Conservation (phyloP, 2,888 invertebrate genomes). For the Himalopsyche kuldschensis region DNA sequence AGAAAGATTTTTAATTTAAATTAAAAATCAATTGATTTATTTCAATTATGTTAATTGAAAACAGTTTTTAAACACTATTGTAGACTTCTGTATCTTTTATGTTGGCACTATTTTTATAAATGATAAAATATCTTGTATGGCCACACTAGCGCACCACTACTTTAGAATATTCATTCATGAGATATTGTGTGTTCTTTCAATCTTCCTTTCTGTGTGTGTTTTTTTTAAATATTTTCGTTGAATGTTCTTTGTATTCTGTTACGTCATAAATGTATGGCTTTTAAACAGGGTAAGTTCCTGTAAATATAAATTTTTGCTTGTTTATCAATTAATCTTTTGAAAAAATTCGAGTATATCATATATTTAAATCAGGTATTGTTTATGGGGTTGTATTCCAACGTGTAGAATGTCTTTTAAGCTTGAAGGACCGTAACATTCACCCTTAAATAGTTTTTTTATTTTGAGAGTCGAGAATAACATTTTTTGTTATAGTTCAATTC, state of each 20-base stretch:
- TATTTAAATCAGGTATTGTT: conserved; percentile 10
- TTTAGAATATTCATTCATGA: too few relatives aligned
- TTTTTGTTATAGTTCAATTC: neutral
- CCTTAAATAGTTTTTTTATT: conserved; percentile 27
- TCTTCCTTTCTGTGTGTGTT: too few relatives aligned
- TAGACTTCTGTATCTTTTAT: too few relatives aligned
- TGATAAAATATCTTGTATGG: too few relatives aligned
- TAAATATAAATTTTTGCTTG: neutral
- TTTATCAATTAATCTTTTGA: neutral
- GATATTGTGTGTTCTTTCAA: too few relatives aligned
- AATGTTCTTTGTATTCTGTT: neutral
- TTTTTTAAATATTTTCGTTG: too few relatives aligned
- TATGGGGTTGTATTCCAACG: conserved; percentile 29
- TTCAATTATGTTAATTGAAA: too few relatives aligned
- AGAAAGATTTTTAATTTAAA: too few relatives aligned
- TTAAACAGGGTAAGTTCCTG: neutral
- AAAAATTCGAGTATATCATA: neutral
- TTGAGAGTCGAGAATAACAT: neutral
- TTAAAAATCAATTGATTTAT: too few relatives aligned
- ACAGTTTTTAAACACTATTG: too few relatives aligned
- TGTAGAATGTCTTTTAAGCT: conserved; percentile 20
- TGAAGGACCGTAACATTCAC: conserved; percentile 34
- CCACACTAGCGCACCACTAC: too few relatives aligned
- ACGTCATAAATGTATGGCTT: neutral
- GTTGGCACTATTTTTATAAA: too few relatives aligned